phyloP scores from a whole-genome alignment of 2,797 vertebrate genomes.

The Bucorvus abyssinicus region DNA sequence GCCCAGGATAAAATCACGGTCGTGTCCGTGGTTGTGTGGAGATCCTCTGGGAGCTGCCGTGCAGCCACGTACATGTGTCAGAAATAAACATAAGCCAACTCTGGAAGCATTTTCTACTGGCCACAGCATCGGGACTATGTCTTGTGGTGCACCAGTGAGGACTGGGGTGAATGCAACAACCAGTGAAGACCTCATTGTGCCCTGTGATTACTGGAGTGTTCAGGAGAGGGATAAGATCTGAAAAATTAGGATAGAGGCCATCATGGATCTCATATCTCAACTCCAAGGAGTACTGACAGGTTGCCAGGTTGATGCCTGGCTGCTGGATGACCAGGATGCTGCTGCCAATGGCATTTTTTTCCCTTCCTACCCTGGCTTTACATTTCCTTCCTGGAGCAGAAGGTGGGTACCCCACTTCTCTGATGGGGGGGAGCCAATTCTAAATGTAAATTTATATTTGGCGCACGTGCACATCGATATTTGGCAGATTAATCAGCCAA shows the following conservation, averaged over 20 bases:
- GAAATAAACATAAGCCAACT: neutral
- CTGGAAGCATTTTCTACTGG: neutral
- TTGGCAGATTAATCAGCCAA: neutral
- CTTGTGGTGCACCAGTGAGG: neutral
- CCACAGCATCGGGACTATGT: rapidly evolving
- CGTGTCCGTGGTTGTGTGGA: neutral
- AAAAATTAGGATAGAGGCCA: neutral
- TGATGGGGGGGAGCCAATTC: neutral
- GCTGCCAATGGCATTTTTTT: neutral
- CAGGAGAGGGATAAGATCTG: neutral
- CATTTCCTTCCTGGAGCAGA: neutral
- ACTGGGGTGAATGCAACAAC: neutral
- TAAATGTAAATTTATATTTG: neutral
- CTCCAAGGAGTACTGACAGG: neutral
- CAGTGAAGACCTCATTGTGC: neutral
- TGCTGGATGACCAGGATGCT: neutral
- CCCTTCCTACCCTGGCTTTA: neutral
- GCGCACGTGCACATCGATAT: neutral
- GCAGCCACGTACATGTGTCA: neutral
- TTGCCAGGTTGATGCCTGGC: neutral
- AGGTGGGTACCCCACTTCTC: neutral
- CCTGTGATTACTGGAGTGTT: neutral
- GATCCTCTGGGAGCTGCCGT: neutral
- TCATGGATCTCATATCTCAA: neutral
- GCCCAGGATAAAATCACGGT: neutral